Conservation (phyloP, 1,140 invertebrate species). For the Euura lappo region DNA sequence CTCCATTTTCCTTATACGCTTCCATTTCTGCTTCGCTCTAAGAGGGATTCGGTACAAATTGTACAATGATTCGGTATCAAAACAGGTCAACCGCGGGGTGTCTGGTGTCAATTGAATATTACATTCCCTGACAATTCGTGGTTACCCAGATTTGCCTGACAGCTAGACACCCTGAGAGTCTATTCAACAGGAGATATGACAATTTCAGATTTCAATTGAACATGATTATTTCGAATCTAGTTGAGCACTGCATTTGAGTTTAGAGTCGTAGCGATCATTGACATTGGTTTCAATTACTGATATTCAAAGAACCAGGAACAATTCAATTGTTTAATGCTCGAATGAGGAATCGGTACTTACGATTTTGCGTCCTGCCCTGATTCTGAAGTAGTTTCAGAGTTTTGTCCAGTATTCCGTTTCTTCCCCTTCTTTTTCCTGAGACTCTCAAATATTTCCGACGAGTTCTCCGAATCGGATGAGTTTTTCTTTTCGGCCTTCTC, state of each 20-base stretch:
- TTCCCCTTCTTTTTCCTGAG: constrained; percentile 32
- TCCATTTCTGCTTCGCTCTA: constrained; percentile 48
- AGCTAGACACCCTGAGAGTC: too few relatives aligned
- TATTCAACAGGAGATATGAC: too few relatives aligned
- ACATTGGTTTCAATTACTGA: too few relatives aligned
- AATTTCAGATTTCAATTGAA: too few relatives aligned
- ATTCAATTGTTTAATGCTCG: too few relatives aligned
- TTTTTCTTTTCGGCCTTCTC: constrained; percentile 24
- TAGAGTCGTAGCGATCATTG: too few relatives aligned
- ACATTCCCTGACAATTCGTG: too few relatives aligned
- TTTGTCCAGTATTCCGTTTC: constrained; percentile 33
- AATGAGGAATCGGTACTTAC: constrained; percentile 22
- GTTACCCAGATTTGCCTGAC: too few relatives aligned
- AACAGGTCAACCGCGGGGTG: background rate
- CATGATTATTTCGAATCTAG: too few relatives aligned
- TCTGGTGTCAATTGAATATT: too few relatives aligned
- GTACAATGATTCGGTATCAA: background rate
- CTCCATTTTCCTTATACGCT: constrained; percentile 47
- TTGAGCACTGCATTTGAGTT: too few relatives aligned
- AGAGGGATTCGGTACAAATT: constrained; percentile 18
- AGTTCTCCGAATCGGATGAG: constrained; percentile 22
- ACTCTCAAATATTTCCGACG: background rate
- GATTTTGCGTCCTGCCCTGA: constrained; percentile 33
- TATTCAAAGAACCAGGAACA: too few relatives aligned
- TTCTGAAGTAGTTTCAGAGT: constrained; percentile 44